Evolutionary conservation across 2,113 vertebrate genomes (phyloP), one percentile per base, ranked within the genome.

Genomic region (Bathybates hornii): DNA sequence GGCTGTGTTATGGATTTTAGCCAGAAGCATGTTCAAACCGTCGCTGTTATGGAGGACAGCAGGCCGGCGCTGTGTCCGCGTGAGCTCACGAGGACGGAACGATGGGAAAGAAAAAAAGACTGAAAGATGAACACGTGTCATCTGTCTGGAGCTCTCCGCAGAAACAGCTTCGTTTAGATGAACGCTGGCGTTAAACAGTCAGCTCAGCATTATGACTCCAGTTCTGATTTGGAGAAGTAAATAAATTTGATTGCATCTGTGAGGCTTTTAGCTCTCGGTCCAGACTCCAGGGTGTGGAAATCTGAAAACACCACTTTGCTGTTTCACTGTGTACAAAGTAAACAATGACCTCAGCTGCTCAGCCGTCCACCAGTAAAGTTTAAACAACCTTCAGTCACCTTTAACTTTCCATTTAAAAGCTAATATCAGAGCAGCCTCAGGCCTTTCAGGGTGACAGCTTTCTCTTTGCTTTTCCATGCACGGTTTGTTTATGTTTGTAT

Each of bases 1-100:
- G 9, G 79, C 83, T 21, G 29, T 9, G 61, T 7, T 84, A 94
- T 93, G 82, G 92, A 91, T 94, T 93, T 91, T 92, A 81, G 88
- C 93, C 87, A 36, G 80, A 56, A 83, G 93, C 50, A 52, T 29
- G 83, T 91, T 91, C 80, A 81, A 27, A 50, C 80, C 21, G 56
- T 86, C 81, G 29, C 52, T 87, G 27, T 92, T 57, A 89, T 36
- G 38, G 43, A 21, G 83, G 38, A 71, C 66, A 84, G 32, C 61
- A 56, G 50, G 50, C 27, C 68, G 11, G 16, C 11, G 50, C 43
- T n/a, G 50, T 66, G 41, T 57, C 24, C 14, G 21, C 8, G 7
- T 61, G 11, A n/a, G 14, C 36, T 34, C 19, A 52, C 4, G 5
- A 50, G 32, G 52, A 68, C 16, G 10, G 7, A 73, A 29, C 32